phyloP scores from a whole-genome alignment of 2,888 invertebrate species.

The Crocallis elinguaria region DNA sequence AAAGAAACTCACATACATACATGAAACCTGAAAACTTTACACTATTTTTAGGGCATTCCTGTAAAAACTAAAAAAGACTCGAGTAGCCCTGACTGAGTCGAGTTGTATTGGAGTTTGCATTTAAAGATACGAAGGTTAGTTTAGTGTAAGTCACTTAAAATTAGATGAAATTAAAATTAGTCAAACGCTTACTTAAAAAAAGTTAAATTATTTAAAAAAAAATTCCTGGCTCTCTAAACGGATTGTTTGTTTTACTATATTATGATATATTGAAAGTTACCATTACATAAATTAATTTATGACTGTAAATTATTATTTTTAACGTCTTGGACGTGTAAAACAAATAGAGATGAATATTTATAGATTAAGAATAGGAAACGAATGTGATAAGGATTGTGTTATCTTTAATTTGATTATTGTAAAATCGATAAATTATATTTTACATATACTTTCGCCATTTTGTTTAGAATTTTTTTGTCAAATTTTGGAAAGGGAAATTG shows the following conservation, averaged over 20 bases:
- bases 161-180: no score
- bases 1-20: no score
- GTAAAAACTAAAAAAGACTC: no score
- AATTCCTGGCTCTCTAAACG: no score
- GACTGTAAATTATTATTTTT: background rate
- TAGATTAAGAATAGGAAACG: slow-evolving; percentile 4
- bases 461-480: background rate
- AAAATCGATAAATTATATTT: background rate
- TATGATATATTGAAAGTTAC: background rate
- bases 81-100: no score
- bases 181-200: no score
- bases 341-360: slow-evolving; percentile 4
- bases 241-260: background rate
- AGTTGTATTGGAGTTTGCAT: no score
- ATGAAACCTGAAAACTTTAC: no score
- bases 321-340: slow-evolving; percentile 2
- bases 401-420: background rate
- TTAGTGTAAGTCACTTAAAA: no score
- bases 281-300: background rate
- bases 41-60: no score
- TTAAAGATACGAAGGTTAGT: no score
- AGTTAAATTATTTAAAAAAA: no score
- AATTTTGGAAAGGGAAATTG: background rate
- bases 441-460: background rate
- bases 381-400: slow-evolving; percentile 17